Evolutionary conservation across 2,888 invertebrate species (phyloP), one percentile per base, ranked within the genome.

Genomic region (Troides helena): DNA sequence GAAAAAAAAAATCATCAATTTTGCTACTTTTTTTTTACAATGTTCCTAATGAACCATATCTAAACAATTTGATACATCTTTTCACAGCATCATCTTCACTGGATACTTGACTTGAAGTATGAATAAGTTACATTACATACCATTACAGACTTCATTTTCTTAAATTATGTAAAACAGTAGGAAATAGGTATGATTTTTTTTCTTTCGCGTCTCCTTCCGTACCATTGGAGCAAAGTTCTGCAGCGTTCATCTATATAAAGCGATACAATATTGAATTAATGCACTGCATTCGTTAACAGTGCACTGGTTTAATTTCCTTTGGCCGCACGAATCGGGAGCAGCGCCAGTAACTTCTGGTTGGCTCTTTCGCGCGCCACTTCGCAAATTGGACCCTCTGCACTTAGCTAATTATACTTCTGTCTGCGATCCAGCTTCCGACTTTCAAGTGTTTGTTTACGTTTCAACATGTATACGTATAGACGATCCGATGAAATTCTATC

Each of bases 321-420:
- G 61, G 36, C 23, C 39, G 21, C 23, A 4, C 69, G 61, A 25
- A 65, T 53, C 56, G 61, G 46, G 43, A 65, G 62, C 65, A 61
- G 65, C 25, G 65, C 46, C 61, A n/a, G 30, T 17, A 60, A 61
- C 65, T 25, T 57, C n/a, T 21, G 30, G 30, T 57, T 50, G 57
- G 65, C 65, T 65, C 65, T 65, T 65, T 65, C 65, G 53, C 64
- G 62, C 62, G 50, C 46, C 69, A 65, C 57, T 69, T 56, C 62
- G 25, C 69, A 61, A 65, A 69, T 69, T 65, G 56, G 62, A 65
- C 39, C 53, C 53, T n/a, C 61, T 61, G 61, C 65, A 69, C 69
- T 69, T 65, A 69, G 69, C 69, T 69, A 65, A 69, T 69, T 68
- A 68, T 62, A 46, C 46, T 56, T 67, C 67, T 36, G 61, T 62